phyloP scores from a whole-genome alignment of 2,797 vertebrate species.

The Sebastes kiyomatsui region DNA sequence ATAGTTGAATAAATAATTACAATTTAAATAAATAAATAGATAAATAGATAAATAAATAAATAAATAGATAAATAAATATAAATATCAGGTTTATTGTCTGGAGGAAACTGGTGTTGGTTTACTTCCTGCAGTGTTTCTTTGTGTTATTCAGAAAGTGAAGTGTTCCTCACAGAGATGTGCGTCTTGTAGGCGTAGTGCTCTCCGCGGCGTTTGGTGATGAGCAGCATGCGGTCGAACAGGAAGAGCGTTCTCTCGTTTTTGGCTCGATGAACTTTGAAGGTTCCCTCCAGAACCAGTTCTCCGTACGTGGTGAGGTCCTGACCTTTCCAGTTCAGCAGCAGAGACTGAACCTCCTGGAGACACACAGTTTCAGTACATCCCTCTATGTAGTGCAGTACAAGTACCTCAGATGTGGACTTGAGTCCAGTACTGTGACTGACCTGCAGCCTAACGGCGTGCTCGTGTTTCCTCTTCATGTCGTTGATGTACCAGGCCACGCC shows the following conservation, averaged over 20 bases:
- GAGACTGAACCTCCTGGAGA: slow-evolving; percentile 91
- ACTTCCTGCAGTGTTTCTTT: too few species aligned
- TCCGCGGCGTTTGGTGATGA: slow-evolving; percentile 91
- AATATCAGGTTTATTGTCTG: too few species aligned
- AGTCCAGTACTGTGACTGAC: neutral
- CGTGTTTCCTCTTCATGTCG: slow-evolving; percentile 98
- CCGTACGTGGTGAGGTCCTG: slow-evolving; percentile 91
- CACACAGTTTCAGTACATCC: neutral
- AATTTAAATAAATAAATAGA: too few species aligned
- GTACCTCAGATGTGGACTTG: neutral
- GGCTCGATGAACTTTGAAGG: slow-evolving; percentile 88
- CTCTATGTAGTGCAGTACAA: neutral
- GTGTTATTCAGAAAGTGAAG: neutral
- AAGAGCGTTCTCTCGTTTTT: slow-evolving; percentile 92
- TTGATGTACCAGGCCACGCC: slow-evolving; percentile 98
- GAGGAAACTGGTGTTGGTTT: too few species aligned
- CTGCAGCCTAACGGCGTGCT: slow-evolving; percentile 93
- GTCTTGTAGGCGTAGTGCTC: slow-evolving; percentile 92
- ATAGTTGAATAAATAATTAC: too few species aligned
- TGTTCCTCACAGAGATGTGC: slow-evolving; percentile 86
- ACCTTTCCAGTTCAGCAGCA: slow-evolving; percentile 94
- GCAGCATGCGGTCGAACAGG: slow-evolving; percentile 91
- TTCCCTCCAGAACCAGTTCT: slow-evolving; percentile 93
- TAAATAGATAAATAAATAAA: too few species aligned
- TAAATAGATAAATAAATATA: too few species aligned